Base-by-base conservation (phyloP, 2,797 vertebrate species). In the Sebastes jordani region DNA sequence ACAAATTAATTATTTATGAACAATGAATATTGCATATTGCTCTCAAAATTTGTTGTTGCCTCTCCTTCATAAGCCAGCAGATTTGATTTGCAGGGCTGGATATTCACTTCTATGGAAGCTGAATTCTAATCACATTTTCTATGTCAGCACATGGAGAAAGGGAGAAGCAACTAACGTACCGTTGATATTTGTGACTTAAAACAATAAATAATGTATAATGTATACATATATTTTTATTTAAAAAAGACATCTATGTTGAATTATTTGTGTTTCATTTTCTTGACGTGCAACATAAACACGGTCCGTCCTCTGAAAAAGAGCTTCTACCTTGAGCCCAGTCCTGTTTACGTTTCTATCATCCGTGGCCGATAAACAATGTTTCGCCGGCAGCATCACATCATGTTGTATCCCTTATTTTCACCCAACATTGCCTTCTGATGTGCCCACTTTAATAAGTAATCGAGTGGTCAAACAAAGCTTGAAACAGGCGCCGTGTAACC, bases 21-120 rank as follows among this genome's bases (percentile, higher is more conserved):
- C 81, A 84, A 93, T 93, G 91, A 94, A 93, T 94, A 95, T 94
- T 95, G 92, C 88, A 93, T 94, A 90, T 93, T 87, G 90, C 91
- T 90, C 85, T 90, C 80, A 89, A 95, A 94, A 93, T 90, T 90
- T 89, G 89, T 91, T 91, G 88, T 92, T 91, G 89, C 84, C 67
- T 93, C 80, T 91, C 82, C 84, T 82, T 90, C 88, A 82, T 93
- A 88, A 92, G 86, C 80, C 77, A 59, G 81, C 80, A 90, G 91
- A 95, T 93, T 90, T 90, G 90, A 95, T 95, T 93, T 90, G 93
- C 89, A 84, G 72, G 67, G 84, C 56, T 81, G 86, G 81, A 69
- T 83, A 81, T 92, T 92, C 89, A 89, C 86, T 79, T 85, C 80
- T 69, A 65, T 71, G 46, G 78, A 83, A 76, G 83, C 76, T 81